phyloP scores from a whole-genome alignment of 2,888 invertebrate genomes.

The Julus scandinavius region DNA sequence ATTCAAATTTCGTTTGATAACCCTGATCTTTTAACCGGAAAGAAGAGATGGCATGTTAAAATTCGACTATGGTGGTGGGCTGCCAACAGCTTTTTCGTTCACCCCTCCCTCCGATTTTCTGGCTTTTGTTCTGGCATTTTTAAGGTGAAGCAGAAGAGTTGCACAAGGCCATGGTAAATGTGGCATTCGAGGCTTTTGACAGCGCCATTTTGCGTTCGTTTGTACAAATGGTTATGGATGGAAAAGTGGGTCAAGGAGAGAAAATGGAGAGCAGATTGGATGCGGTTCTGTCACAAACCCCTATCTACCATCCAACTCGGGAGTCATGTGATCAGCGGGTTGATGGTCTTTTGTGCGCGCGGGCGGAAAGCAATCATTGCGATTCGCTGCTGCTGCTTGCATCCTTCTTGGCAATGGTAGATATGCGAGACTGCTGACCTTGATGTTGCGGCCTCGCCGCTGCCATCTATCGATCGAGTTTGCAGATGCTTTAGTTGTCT shows the following conservation, averaged over 20 bases:
- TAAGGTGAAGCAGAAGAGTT: background rate
- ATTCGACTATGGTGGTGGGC: background rate
- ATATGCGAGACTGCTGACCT: background rate
- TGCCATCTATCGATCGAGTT: conserved; percentile 25
- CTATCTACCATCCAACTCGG: background rate
- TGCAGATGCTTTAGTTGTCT: background rate
- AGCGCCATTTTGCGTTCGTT: background rate
- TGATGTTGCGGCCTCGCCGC: background rate
- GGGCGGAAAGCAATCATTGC: background rate
- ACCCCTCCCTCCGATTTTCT: background rate
- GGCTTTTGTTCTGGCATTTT: background rate
- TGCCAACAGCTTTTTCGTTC: background rate
- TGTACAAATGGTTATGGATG: background rate
- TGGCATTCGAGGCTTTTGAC: background rate
- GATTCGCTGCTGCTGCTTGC: background rate
- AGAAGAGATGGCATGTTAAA: background rate
- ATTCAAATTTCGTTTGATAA: background rate
- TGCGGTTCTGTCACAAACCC: background rate
- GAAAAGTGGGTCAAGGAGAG: background rate
- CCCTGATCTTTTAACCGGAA: background rate
- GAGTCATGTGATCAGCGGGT: background rate
- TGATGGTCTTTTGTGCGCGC: background rate
- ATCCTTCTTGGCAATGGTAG: background rate
- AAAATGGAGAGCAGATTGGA: background rate
- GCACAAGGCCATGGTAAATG: background rate